Conservation (phyloP, 2,797 vertebrate genomes). For the Eospalax fontanierii region DNA sequence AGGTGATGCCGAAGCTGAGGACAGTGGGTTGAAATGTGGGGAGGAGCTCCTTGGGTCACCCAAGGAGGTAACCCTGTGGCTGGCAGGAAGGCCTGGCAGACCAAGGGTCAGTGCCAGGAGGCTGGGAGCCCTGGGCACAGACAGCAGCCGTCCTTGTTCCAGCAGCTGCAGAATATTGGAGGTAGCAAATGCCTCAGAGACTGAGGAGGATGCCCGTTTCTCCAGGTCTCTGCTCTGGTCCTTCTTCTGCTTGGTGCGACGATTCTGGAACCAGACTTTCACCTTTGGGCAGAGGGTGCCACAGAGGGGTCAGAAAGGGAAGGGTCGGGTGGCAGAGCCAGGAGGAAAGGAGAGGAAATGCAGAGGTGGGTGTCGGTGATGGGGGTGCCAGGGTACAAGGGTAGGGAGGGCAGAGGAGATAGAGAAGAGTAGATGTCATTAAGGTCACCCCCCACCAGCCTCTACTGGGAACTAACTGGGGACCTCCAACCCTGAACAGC, state of each 20-base stretch:
- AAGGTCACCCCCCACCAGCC: not conserved
- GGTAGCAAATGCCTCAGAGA: slow-evolving; percentile 96
- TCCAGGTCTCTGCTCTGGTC: slow-evolving; percentile 97
- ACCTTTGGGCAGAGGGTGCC: slow-evolving; percentile 89
- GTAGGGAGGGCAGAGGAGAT: not conserved
- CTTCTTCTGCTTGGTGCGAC: slow-evolving; percentile 99
- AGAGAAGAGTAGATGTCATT: not conserved
- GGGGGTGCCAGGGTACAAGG: not conserved
- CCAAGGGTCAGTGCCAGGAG: slow-evolving; percentile 89
- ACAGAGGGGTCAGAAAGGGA: not conserved
- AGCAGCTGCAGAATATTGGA: slow-evolving; percentile 97
- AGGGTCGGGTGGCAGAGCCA: not conserved
- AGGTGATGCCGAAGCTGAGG: slow-evolving; percentile 87
- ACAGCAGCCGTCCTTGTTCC: slow-evolving; percentile 96
- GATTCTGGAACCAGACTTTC: slow-evolving; percentile 99
- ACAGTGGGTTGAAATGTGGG: slow-evolving; percentile 79
- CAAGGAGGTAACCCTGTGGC: slow-evolving; percentile 85
- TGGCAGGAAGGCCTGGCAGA: slow-evolving; percentile 78
- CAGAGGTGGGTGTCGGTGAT: not conserved
- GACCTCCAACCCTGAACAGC: not conserved
- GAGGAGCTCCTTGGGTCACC: slow-evolving; percentile 83
- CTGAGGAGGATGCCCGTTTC: slow-evolving; percentile 91
- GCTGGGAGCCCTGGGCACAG: slow-evolving; percentile 91
- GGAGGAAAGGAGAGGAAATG: slow-evolving; percentile 5
- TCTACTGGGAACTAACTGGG: not conserved